Conservation (phyloP, 2,888 invertebrate species). For the Omphaloscelis lunosa region DNA sequence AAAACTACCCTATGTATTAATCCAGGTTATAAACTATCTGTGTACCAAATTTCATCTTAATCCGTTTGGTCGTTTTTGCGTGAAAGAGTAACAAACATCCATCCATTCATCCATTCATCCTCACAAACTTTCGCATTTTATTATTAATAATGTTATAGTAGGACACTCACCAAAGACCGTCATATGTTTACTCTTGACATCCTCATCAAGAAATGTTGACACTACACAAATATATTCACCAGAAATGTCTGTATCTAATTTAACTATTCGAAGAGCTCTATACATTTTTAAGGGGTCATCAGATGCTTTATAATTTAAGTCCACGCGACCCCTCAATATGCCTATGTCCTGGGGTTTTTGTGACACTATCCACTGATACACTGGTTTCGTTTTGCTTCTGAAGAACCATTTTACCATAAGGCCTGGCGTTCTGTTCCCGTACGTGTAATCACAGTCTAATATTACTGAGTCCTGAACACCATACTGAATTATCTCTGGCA, state of each 20-base stretch:
- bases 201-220: conserved; percentile 93
- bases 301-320: conserved; percentile 92
- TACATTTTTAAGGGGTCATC: conserved; percentile 93
- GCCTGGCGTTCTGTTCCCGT: conserved; percentile 92
- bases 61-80: too few species aligned
- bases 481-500: conserved; percentile 92
- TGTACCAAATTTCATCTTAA: too few species aligned
- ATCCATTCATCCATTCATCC: too few species aligned
- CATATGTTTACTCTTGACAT: conserved; percentile 92
- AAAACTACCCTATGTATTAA: too few species aligned
- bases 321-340: conserved; percentile 89
- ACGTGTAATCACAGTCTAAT: conserved; percentile 94
- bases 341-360: conserved; percentile 93
- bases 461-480: conserved; percentile 91
- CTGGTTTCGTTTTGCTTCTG: conserved; percentile 92
- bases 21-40: too few species aligned
- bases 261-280: conserved; percentile 93
- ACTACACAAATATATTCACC: conserved; percentile 94
- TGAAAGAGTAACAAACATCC: too few species aligned
- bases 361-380: conserved; percentile 95
- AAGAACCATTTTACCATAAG: conserved; percentile 95
- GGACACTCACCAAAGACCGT: conserved; percentile 92
- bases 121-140: too few species aligned
- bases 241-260: conserved; percentile 93
- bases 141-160: too few species aligned